Evolutionary conservation across 2,888 invertebrate species (phyloP).

Genomic region (Ptychoptera contaminata): DNA sequence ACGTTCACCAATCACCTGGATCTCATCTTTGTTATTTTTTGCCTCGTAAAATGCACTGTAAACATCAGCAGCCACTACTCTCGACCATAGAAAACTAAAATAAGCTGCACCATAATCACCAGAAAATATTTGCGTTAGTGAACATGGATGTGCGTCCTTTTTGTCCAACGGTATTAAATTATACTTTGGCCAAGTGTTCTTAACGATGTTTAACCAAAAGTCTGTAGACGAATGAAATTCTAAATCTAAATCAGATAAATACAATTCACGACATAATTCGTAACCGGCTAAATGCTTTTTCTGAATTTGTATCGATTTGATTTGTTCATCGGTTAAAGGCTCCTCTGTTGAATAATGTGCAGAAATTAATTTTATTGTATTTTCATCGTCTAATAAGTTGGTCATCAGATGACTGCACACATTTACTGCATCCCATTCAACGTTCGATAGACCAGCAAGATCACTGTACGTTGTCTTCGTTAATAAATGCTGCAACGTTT

Average conservation of each 20-base stretch:
- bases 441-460: slow-evolving; percentile 67
- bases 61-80: slow-evolving; percentile 80
- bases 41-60: slow-evolving; percentile 59
- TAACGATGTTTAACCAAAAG: slow-evolving; percentile 72
- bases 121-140: slow-evolving; percentile 67
- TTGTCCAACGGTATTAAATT: slow-evolving; percentile 59
- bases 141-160: slow-evolving; percentile 71
- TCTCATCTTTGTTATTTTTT: slow-evolving; percentile 33
- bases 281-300: slow-evolving; percentile 63
- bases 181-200: slow-evolving; percentile 66
- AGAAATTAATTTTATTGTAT: slow-evolving; percentile 44
- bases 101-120: slow-evolving; percentile 77
- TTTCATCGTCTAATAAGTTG: slow-evolving; percentile 58
- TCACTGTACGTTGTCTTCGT: slow-evolving; percentile 70
- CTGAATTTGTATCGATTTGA: slow-evolving; percentile 44
- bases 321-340: slow-evolving; percentile 45
- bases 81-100: slow-evolving; percentile 73
- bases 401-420: slow-evolving; percentile 70
- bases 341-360: slow-evolving; percentile 61
- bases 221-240: slow-evolving; percentile 58
- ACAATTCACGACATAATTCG: slow-evolving; percentile 66
- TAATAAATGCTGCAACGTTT: slow-evolving; percentile 69
- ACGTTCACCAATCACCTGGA: slow-evolving; percentile 44
- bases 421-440: slow-evolving; percentile 89
- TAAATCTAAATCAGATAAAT: slow-evolving; percentile 66